phyloP scores from a whole-genome alignment of 2,888 invertebrate genomes.

The Zonitis immaculata region DNA sequence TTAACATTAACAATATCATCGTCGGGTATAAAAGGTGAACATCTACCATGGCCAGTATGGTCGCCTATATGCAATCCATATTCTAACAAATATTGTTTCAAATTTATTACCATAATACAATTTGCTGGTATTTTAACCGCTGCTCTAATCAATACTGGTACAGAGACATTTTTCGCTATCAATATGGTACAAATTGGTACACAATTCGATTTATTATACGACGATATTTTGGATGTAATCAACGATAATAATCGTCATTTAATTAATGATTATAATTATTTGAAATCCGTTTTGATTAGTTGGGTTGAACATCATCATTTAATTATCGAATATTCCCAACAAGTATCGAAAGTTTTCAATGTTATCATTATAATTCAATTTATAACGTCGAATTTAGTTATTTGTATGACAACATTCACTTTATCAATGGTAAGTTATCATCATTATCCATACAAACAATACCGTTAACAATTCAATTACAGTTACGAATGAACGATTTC shows the following conservation, averaged over 20 bases:
- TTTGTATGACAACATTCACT: neutral
- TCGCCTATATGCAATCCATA: too few relatives aligned
- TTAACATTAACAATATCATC: neutral
- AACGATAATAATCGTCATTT: neutral
- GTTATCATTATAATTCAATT: neutral
- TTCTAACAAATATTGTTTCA: slow-evolving; percentile 1
- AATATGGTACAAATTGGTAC: slow-evolving; percentile 10
- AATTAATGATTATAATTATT: neutral
- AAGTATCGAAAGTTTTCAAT: neutral
- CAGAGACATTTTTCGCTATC: slow-evolving; percentile 12
- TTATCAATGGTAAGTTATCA: neutral
- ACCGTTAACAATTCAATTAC: too few relatives aligned
- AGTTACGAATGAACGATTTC: neutral
- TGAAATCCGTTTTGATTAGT: too few relatives aligned
- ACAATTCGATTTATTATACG: slow-evolving; percentile 12
- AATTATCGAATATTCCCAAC: neutral
- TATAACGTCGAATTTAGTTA: neutral
- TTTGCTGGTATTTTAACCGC: slow-evolving; percentile 1
- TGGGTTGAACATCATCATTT: neutral
- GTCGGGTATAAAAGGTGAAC: slow-evolving; percentile 1
- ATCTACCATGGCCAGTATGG: slow-evolving; percentile 3
- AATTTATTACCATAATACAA: slow-evolving; percentile 1
- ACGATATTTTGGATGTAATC: slow-evolving; percentile 2
- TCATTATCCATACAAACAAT: neutral
- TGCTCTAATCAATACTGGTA: slow-evolving; percentile 6